Percentiles rank a stretch among this genome's conserved stretches.
phyloP scores from a whole-genome alignment of 2,113 vertebrate species.

The Pipa parva region DNA sequence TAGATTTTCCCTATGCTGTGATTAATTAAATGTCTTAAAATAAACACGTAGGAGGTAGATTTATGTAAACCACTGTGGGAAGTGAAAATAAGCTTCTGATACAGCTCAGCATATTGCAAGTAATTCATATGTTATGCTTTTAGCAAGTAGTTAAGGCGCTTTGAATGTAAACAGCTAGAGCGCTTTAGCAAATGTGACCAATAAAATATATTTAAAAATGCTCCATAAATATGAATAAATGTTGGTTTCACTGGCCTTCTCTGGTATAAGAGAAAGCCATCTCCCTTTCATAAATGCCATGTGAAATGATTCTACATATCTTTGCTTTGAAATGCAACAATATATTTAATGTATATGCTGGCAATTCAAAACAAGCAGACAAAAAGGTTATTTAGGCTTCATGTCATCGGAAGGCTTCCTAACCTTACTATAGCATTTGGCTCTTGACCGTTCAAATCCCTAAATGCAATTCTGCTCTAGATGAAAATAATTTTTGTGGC shows the following conservation, averaged over 20 bases:
- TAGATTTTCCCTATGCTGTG: slow-evolving; percentile 27
- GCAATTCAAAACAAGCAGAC: neutral
- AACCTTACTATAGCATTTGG: too few relatives aligned
- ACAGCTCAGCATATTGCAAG: slow-evolving; percentile 13
- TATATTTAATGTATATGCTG: neutral
- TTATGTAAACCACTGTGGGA: slow-evolving; percentile 12
- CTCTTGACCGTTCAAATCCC: too few relatives aligned
- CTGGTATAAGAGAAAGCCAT: neutral
- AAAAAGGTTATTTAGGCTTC: neutral
- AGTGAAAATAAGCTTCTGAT: slow-evolving; percentile 8
- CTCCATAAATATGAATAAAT: slow-evolving; percentile 14
- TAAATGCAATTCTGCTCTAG: too few relatives aligned
- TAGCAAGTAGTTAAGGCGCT: slow-evolving; percentile 5
- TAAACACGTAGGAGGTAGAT: slow-evolving; percentile 31
- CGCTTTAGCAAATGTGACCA: slow-evolving; percentile 11
- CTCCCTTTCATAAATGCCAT: neutral
- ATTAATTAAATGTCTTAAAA: slow-evolving; percentile 31
- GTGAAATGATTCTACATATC: neutral
- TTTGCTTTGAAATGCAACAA: neutral
- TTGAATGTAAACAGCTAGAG: slow-evolving; percentile 8
- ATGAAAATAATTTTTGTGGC: too few relatives aligned
- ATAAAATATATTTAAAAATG: slow-evolving; percentile 17
- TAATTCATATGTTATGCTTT: slow-evolving; percentile 28
- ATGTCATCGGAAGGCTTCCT: too few relatives aligned
- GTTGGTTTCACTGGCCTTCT: neutral